Evolutionary conservation across 2,113 vertebrate genomes (phyloP).

Genomic region (Mesocricetus auratus): DNA sequence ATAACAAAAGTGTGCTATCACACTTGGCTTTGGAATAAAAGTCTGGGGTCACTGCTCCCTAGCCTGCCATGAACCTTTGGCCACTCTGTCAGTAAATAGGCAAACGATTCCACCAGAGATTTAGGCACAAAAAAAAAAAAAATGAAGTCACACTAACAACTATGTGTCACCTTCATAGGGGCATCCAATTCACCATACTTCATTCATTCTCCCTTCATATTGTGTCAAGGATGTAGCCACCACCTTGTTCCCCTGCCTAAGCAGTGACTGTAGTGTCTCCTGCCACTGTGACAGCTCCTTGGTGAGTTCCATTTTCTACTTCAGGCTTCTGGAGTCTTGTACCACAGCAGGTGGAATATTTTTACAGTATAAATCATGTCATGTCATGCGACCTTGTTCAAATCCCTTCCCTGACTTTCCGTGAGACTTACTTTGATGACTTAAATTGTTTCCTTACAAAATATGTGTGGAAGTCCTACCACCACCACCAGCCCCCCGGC

Average conservation of each 20-base stretch:
- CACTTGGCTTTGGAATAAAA: neutral
- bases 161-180: neutral
- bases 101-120: neutral
- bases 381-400: neutral
- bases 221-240: neutral
- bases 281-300: fast-evolving
- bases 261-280: fast-evolving
- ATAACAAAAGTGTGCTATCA: neutral
- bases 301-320: neutral
- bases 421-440: neutral
- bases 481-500: too few relatives aligned
- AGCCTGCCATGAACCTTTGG: fast-evolving
- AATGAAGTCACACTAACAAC: neutral
- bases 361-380: neutral
- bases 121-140: neutral
- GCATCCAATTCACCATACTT: neutral
- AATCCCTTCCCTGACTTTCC: neutral
- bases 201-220: neutral
- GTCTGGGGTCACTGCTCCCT: neutral
- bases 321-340: neutral
- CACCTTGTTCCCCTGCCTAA: neutral
- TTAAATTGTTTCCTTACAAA: neutral
- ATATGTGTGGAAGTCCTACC: neutral
- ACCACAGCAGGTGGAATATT: neutral
- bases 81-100: neutral